Base-by-base conservation (phyloP, 2,888 invertebrate species). In the Scaptomyza reducta region DNA sequence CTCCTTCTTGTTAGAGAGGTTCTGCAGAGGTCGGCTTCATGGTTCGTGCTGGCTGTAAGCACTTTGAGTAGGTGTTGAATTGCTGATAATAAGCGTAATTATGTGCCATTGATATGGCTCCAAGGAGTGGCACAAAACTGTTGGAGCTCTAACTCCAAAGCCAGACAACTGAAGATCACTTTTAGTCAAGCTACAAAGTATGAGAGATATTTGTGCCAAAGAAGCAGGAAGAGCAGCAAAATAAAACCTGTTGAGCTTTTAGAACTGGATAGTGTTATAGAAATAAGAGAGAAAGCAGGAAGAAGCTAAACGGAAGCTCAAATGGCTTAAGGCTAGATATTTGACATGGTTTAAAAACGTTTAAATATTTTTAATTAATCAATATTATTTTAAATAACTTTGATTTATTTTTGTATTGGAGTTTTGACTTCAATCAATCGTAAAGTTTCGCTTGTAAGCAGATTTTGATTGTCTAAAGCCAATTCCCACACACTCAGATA, bases 11-110 rank as follows among this genome's bases (percentile, higher is more conserved):
- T 40, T 41, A 29, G 29, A 29, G 38, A 14, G 38, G 42, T 50
- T 41, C 40, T 42, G 46, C 14, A 51, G 35, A 35, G 22, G 18
- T 31, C 18, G 29, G 46, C 59, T 50, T 11, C 25, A 14, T 14
- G 57, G 16, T 56, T 69, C 57, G 57, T 57, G 47, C 42, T 64
- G 53, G 51, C 57, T 50, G 50, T 49, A 50, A 68, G 61, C 65
- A 66, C 70, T 79, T 73, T 64, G 89, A 84, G 89, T 89, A 86
- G 89, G 89, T 84, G 89, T 89, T 88, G 89, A 89, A 88, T 89
- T 74, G 63, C 54, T 86, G 84, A 82, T 88, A 89, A 89, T 86
- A 87, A 84, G 76, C 86, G 78, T 77, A 84, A 88, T 89, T 86
- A 86, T 76, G 73, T 69, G 66, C 71, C 68, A 84, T 84, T 84